Conservation (phyloP, 2,888 invertebrate species). For the Acanthosepion lycidas region DNA sequence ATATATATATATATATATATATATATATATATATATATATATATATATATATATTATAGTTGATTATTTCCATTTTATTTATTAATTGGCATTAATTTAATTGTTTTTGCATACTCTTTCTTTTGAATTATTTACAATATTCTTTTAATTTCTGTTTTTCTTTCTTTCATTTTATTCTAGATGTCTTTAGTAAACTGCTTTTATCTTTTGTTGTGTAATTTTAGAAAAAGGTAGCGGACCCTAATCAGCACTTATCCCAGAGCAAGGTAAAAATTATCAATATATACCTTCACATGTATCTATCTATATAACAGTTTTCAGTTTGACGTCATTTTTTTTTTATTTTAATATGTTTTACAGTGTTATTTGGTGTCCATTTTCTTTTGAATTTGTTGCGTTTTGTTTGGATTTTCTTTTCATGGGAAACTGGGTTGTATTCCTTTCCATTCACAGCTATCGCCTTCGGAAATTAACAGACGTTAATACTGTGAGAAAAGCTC, state of each 20-base stretch:
- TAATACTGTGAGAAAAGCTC: too few relatives aligned
- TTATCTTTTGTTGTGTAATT: constrained; percentile 33
- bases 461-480: too few relatives aligned
- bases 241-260: constrained; percentile 33
- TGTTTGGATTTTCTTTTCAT: background rate
- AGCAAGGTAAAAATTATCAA: constrained; percentile 33
- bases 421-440: background rate
- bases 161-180: background rate
- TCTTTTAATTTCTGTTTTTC: background rate
- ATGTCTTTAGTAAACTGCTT: background rate
- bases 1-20: constrained; percentile 14
- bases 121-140: background rate
- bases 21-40: background rate
- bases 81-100: background rate
- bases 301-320: background rate
- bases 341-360: background rate
- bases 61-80: background rate
- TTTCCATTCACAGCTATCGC: too few relatives aligned
- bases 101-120: background rate
- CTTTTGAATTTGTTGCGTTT: background rate
- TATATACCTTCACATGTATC: background rate
- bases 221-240: constrained; percentile 14
- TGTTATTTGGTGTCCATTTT: background rate
- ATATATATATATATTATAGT: background rate
- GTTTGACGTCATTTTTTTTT: background rate